phyloP scores from a whole-genome alignment of 2,113 vertebrate species.

The Pica pica region DNA sequence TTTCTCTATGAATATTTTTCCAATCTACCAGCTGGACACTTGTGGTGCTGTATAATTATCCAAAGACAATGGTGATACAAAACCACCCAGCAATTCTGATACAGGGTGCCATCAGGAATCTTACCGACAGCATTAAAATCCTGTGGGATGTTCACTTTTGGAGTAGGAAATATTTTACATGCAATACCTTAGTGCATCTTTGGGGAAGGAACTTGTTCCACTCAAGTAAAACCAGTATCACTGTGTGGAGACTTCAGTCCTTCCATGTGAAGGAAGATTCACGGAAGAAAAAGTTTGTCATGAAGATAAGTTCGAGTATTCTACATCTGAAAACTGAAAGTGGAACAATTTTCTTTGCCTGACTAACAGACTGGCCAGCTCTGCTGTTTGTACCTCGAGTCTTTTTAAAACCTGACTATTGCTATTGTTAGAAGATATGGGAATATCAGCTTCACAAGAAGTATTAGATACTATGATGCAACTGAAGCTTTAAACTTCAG shows the following conservation, averaged over 20 bases:
- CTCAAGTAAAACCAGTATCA: neutral
- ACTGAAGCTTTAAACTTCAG: neutral
- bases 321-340: neutral
- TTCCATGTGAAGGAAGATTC: neutral
- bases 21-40: neutral
- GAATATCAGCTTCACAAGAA: neutral
- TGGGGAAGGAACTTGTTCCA: neutral
- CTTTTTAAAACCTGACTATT: neutral
- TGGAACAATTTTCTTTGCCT: neutral
- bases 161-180: neutral
- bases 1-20: neutral
- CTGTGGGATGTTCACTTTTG: accelerated
- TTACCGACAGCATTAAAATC: neutral
- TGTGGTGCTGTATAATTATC: neutral
- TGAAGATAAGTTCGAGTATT: neutral
- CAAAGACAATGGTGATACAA: neutral
- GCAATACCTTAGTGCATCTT: neutral
- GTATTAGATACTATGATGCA: neutral
- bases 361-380: neutral
- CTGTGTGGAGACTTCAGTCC: neutral
- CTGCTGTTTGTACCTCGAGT: neutral
- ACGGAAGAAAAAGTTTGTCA: neutral
- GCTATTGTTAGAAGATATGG: neutral
- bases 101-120: neutral
- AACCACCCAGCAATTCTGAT: neutral